These are phyloP conservation scores for Enteromius treurensis DNA, from an alignment of 2,797 vertebrate genomes.

Conservation along the genomic window DNA sequence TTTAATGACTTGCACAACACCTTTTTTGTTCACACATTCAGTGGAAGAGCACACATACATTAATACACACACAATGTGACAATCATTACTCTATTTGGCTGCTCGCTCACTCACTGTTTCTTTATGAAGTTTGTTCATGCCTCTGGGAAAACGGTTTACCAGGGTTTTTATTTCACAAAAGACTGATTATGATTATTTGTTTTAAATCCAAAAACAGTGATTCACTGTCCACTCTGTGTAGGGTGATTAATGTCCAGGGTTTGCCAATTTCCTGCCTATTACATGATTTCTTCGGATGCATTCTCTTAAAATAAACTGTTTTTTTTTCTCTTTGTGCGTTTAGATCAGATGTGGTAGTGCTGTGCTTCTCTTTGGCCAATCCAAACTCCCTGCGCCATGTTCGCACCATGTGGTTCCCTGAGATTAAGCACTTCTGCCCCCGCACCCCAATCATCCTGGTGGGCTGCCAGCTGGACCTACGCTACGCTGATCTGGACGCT, in stretches of 20 bases:
- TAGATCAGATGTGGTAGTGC: conserved; percentile 91
- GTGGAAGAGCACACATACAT: not conserved
- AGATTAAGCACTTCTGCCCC: conserved; percentile 95
- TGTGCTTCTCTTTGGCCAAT: conserved; percentile 93
- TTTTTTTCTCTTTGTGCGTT: conserved; percentile 17
- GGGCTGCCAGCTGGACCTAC: conserved; percentile 94
- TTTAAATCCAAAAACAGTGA: conserved; percentile 31
- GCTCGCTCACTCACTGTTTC: not conserved
- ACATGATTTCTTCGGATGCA: not conserved
- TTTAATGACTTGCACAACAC: conserved; percentile 12
- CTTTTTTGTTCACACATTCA: not conserved
- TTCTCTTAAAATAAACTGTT: not conserved
- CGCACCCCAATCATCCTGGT: conserved; percentile 91
- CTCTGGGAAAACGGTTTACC: conserved; percentile 19
- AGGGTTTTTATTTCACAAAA: not conserved
- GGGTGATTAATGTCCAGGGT: conserved; percentile 15
- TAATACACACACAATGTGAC: conserved; percentile 7
- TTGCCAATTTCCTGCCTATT: conserved; percentile 15
- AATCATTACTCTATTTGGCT: conserved; percentile 2
- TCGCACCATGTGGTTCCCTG: conserved; percentile 92
- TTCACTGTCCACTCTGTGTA: conserved; percentile 19
- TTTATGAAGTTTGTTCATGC: conserved; percentile 40
- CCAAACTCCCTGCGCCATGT: conserved; percentile 91
- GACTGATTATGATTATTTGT: conserved; percentile 8
- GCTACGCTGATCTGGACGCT: conserved; percentile 85